A percentile compares a stretch with the other conserved stretches of the same genome.
These are phyloP conservation scores for Lycia hirtaria DNA, from an alignment of 2,888 invertebrate genomes.

Conservation along the genomic window DNA sequence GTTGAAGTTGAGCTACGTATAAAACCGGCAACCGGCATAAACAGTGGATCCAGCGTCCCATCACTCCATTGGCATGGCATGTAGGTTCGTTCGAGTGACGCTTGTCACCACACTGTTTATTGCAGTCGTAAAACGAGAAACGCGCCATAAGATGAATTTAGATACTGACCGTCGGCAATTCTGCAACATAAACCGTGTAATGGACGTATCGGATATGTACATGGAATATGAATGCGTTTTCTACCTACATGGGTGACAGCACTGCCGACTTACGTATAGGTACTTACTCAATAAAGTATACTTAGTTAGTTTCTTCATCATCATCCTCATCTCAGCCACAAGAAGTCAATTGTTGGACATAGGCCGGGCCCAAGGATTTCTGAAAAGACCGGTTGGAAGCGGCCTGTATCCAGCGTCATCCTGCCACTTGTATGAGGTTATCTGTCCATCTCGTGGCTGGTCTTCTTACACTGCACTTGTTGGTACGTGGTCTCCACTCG, in stretches of 20 bases:
- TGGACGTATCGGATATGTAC: constrained; percentile 35
- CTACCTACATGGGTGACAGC: constrained; percentile 13
- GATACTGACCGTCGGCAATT: constrained; percentile 48
- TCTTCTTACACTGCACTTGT: no score
- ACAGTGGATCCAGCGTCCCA: not conserved
- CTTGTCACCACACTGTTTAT: constrained; percentile 67
- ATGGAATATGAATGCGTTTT: constrained; percentile 25
- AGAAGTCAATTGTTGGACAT: no score
- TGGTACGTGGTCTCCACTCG: no score
- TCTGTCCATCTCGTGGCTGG: no score
- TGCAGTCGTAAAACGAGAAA: constrained; percentile 62
- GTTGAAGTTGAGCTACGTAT: not conserved
- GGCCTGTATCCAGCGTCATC: no score
- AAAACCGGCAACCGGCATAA: constrained; percentile 7
- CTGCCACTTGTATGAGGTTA: no score
- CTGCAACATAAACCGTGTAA: constrained; percentile 40
- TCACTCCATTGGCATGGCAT: constrained; percentile 2
- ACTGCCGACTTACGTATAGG: not conserved
- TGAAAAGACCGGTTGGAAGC: no score
- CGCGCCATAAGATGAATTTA: constrained; percentile 55
- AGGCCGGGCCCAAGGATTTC: no score
- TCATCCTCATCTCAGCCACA: no score
- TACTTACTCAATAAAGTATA: no score
- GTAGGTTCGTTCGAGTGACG: constrained; percentile 44
- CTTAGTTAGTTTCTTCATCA: no score